Evolutionary conservation across 2,888 invertebrate genomes (phyloP), one percentile per base, ranked within the genome.

Genomic region (Stenotaenia linearis): DNA sequence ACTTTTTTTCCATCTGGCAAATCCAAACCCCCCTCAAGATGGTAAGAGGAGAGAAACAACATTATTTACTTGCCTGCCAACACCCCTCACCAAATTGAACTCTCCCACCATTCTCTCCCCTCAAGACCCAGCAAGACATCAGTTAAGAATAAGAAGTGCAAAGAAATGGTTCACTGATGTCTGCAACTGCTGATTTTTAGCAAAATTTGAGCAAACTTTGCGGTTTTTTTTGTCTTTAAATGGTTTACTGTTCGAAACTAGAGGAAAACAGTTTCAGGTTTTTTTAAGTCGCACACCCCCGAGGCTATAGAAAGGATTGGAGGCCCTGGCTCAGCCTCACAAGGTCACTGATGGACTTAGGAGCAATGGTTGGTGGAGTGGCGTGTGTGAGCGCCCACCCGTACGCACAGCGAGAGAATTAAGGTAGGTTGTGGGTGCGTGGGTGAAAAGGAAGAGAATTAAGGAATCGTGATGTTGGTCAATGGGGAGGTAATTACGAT

Each of bases 311-410:
- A 69, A 69, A 25, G 50, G 50, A 50, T 50, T 50, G 50, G 50
- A 50, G 50, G 50, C 50, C 50, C 50, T 50, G 69, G 28, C n/a
- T 69, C 25, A 69, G 69, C 69, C 25, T 69, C 25, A 12, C 69
- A 69, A 69, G 69, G 69, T 69, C 69, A 69, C 69, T 69, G 69
- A 69, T 69, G 69, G 69, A 69, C 69, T 25, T 69, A n/a, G 69
- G 69, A 69, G 69, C 69, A 69, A 69, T 69, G 69, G 69, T 69
- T 69, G 69, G 25, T 12, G 15, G 28, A 69, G 69, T 69, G 69
- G 69, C 15, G 69, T 28, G 69, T 69, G 25, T 69, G 15, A 28
- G 25, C 69, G 69, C 69, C 69, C 69, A 69, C 69, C 28, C 23
- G 10, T 12, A 69, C 23, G 25, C 69, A 69, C 69, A 28, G 69